A percentile compares a stretch with the other conserved stretches of the same genome.
phyloP scores from a whole-genome alignment of 2,113 vertebrate genomes.

The Drymodes brunneopygia region DNA sequence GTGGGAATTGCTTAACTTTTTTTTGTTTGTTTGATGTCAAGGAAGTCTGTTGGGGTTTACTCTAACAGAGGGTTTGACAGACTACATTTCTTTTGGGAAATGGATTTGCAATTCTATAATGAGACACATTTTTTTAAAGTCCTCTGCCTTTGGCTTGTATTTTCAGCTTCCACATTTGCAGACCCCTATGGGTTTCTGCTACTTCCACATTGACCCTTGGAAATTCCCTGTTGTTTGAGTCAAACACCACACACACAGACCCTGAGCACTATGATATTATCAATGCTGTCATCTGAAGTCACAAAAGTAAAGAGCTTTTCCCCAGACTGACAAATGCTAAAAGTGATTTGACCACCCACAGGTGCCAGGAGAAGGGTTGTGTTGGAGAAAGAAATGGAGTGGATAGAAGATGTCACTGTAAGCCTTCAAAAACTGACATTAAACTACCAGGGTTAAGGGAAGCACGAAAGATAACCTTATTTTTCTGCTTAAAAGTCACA shows the following conservation, averaged over 20 bases:
- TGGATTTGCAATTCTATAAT: background rate
- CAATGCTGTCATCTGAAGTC: background rate
- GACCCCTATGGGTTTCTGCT: background rate
- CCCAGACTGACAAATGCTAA: background rate
- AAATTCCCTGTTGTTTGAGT: background rate
- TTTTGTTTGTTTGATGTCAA: background rate
- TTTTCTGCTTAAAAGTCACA: background rate
- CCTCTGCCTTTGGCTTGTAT: background rate
- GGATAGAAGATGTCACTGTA: background rate
- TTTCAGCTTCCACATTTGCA: background rate
- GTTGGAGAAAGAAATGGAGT: background rate
- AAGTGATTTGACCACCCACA: background rate
- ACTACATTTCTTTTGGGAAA: background rate
- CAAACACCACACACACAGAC: background rate
- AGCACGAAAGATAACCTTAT: background rate
- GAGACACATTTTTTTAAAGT: fast-evolving
- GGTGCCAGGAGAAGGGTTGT: background rate
- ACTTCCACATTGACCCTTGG: background rate
- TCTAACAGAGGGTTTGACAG: background rate
- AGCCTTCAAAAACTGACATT: background rate
- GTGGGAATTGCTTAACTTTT: background rate
- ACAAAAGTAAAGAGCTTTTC: background rate
- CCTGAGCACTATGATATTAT: background rate
- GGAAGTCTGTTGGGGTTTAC: background rate
- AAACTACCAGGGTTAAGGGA: background rate